Conservation (phyloP, 2,113 vertebrate genomes). For the Prinia subflava region DNA sequence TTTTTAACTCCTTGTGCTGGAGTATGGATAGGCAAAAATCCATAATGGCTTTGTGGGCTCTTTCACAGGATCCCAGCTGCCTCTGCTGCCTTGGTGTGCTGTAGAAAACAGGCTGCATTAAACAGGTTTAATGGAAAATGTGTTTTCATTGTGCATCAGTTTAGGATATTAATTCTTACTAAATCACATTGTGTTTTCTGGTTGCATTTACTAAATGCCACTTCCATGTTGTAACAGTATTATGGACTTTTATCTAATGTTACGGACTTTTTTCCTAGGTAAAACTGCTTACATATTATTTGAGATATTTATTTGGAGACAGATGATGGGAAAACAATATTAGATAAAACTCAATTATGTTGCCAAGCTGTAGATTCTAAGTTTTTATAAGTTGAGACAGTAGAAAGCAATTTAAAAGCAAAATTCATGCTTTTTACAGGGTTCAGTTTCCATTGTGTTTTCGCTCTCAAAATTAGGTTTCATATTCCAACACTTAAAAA, state of each 20-base stretch:
- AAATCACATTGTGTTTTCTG: neutral
- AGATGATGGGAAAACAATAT: neutral
- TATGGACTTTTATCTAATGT: neutral
- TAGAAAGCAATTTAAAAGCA: neutral
- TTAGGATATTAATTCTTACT: slow-evolving; percentile 3
- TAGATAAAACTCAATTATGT: neutral
- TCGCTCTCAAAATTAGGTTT: neutral
- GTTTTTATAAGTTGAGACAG: neutral
- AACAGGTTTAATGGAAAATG: neutral
- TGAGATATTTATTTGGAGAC: neutral
- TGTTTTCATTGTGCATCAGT: neutral
- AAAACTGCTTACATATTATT: slow-evolving; percentile 23
- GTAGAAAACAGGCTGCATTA: neutral
- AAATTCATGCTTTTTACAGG: neutral
- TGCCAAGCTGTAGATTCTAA: neutral
- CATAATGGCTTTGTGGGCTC: fast-evolving
- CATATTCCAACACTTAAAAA: neutral
- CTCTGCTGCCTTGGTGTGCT: neutral
- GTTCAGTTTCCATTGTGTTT: neutral
- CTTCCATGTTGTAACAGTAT: neutral
- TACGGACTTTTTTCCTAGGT: neutral
- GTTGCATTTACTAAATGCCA: neutral
- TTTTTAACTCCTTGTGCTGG: neutral
- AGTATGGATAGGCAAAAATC: neutral
- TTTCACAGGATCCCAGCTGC: neutral